Base-by-base conservation (phyloP, 1,140 invertebrate genomes). In the Cydia fagiglandana region DNA sequence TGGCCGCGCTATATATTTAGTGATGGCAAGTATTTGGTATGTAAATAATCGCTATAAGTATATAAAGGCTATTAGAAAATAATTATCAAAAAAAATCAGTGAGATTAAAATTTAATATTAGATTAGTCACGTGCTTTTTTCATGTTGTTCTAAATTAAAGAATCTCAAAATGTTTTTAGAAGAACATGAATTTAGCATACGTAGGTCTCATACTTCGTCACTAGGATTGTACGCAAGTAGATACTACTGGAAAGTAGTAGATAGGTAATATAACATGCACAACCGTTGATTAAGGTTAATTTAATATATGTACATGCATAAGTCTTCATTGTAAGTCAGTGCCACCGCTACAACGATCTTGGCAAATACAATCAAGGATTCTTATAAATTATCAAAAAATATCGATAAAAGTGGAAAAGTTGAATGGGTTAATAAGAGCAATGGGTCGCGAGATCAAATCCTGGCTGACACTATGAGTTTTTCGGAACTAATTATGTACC, bases 61-160 rank as follows among this genome's bases (percentile, higher is more conserved):
- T 86, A 86, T 88, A 84, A 89, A 85, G 4, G 88, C 88, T 92
- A 91, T 83, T 88, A 89, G 87, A 87, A 76, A 74, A 79, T 86
- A 86, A 91, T 88, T 88, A 90, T 86, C 80, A 87, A 89, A 87
- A 85, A 85, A 74, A 88, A 84, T 84, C 85, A 92, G 90, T 92
- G 90, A 92, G 90, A 92, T 92, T 92, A 92, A 88, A 88, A 79
- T 91, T 88, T 89, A 85, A 86, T 82, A 82, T 84, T 90, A 89
- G 84, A 74, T 82, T 90, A 90, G 86, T 79, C 24, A 82, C 78
- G 78, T 78, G 86, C 81, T 85, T 80, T 80, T 87, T 89, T 84
- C 86, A 88, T 86, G 84, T 83, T 79, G 73, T 82, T 79, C 80
- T 78, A 76, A 77, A 82, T 74, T 80, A 78, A 78, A 41, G 80